A percentile compares a stretch with the other conserved stretches of the same genome.
Evolutionary conservation across 2,797 vertebrate species (phyloP).

Genomic region (Otus scops): DNA sequence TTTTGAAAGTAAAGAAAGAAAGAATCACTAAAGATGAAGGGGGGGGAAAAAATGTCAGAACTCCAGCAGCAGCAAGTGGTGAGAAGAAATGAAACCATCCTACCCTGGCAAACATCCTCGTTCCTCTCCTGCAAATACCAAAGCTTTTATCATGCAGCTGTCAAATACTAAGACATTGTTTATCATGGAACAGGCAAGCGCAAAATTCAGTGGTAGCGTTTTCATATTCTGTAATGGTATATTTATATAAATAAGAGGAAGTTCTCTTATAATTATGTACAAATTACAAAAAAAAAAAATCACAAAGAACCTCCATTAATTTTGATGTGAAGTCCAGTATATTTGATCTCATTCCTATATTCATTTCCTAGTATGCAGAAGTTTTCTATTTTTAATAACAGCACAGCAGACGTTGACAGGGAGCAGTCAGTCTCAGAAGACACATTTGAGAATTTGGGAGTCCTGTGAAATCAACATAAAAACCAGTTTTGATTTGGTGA

Average conservation of each 20-base stretch:
- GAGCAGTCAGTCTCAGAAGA: neutral
- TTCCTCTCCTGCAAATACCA: constrained; percentile 2
- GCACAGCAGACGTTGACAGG: neutral
- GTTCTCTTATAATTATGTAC: neutral
- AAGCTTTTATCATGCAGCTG: constrained; percentile 17
- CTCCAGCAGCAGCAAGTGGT: neutral
- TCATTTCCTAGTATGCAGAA: neutral
- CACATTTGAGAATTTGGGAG: neutral
- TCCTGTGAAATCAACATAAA: neutral
- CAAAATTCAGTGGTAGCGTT: neutral
- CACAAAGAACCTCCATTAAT: neutral
- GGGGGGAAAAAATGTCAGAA: neutral
- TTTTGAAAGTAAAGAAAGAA: neutral
- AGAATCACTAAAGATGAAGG: neutral
- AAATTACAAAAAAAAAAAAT: neutral
- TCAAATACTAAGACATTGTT: constrained; percentile 18
- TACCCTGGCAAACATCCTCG: neutral
- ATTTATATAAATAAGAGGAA: neutral
- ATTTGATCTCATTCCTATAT: neutral
- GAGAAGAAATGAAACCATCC: constrained; percentile 2
- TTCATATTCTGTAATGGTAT: neutral
- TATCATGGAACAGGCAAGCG: neutral
- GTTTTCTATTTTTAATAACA: neutral
- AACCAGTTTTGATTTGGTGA: neutral
- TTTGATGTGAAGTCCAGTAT: neutral